Conservation (phyloP, 2,113 vertebrate genomes). For the Tonatia bakeri region DNA sequence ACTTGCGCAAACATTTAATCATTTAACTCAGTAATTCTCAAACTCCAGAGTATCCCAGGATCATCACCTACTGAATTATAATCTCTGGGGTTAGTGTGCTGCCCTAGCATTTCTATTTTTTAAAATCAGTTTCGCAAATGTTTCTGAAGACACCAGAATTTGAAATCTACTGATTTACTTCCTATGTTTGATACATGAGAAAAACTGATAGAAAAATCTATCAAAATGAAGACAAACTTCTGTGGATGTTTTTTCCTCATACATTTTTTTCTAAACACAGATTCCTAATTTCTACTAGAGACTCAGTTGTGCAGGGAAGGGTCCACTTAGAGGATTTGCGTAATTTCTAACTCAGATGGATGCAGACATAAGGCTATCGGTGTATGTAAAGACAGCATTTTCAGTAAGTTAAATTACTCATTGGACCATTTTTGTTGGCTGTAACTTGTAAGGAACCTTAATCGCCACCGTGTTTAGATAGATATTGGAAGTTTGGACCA, state of each 20-base stretch:
- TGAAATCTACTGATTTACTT: background rate
- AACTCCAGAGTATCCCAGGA: background rate
- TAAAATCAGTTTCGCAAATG: background rate
- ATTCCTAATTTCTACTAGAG: background rate
- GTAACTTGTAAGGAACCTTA: background rate
- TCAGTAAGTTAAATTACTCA: background rate
- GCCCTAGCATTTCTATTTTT: background rate
- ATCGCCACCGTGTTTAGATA: background rate
- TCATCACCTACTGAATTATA: background rate
- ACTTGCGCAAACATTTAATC: slow-evolving; percentile 1
- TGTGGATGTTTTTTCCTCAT: background rate
- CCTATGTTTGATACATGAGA: background rate
- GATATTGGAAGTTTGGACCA: background rate
- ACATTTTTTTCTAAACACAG: background rate
- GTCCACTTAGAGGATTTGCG: background rate
- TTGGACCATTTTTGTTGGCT: background rate
- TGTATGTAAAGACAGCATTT: background rate
- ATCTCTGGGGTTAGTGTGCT: background rate
- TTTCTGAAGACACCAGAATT: slow-evolving; percentile 13
- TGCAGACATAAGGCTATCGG: background rate
- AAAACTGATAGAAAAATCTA: background rate
- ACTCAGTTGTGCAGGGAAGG: background rate
- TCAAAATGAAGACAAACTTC: background rate
- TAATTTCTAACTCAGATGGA: background rate
- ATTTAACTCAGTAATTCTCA: background rate